Percentiles rank a stretch among this genome's conserved stretches.
These are phyloP conservation scores for Drosophila aldrichi DNA, from an alignment of 2,888 invertebrate species.

Conservation along the genomic window DNA sequence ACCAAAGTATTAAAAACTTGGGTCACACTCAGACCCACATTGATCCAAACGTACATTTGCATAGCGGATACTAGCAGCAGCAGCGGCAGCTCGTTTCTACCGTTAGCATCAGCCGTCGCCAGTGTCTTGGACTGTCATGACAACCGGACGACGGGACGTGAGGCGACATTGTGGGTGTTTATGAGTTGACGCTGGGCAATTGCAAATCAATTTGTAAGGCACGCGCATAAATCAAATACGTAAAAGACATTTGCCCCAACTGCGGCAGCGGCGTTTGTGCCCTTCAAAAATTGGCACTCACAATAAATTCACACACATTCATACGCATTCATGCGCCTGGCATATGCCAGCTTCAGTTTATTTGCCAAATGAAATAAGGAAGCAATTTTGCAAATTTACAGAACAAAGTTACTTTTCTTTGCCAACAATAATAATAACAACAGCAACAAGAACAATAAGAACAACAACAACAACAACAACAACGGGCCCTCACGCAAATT, in stretches of 20 bases:
- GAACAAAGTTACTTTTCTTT: conserved; percentile 47
- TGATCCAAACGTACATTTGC: conserved; percentile 49
- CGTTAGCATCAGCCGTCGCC: conserved; percentile 7
- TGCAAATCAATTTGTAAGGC: conserved; percentile 75
- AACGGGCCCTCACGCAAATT: conserved; percentile 43
- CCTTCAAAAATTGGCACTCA: conserved; percentile 56
- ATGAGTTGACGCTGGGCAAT: conserved; percentile 55
- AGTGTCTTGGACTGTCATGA: conserved; percentile 23
- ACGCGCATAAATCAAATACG: conserved; percentile 70
- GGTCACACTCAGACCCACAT: conserved; percentile 38
- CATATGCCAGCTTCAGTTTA: conserved; percentile 62
- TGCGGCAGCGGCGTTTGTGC: conserved; percentile 51
- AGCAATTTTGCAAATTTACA: conserved; percentile 81
- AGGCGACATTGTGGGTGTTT: conserved; percentile 23
- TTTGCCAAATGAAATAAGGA: conserved; percentile 81
- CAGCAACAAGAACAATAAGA: not conserved
- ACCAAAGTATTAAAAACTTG: conserved; percentile 45
- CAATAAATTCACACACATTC: conserved; percentile 1
- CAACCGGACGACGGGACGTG: conserved; percentile 24
- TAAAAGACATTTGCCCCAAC: conserved; percentile 68
- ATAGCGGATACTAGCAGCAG: conserved; percentile 15
- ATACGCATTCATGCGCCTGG: conserved; percentile 6
- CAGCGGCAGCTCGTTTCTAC: not conserved
- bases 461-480: not conserved
- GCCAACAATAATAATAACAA: conserved; percentile 44